Percentiles rank a stretch among this genome's conserved stretches.
Evolutionary conservation across 2,113 vertebrate species (phyloP).

Genomic region (Pteronura brasiliensis): DNA sequence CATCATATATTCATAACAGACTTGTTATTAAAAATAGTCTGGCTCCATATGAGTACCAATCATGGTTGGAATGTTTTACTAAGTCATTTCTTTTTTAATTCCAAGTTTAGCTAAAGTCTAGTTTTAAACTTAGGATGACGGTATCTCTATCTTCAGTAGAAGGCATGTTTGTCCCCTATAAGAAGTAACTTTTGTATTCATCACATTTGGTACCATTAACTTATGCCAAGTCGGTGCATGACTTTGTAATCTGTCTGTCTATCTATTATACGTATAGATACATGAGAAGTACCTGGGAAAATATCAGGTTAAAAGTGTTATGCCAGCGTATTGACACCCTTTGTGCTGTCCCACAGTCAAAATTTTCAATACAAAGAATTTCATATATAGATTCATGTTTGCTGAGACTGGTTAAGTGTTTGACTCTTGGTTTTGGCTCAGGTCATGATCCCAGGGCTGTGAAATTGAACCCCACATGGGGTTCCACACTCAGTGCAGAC

Average conservation of each 20-base stretch:
- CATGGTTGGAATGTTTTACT: neutral
- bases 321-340: neutral
- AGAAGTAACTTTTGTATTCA: neutral
- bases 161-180: neutral
- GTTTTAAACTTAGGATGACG: neutral
- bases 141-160: neutral
- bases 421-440: neutral
- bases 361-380: neutral
- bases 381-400: neutral
- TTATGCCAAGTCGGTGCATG: neutral
- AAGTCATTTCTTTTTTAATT: conserved; percentile 1
- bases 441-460: neutral
- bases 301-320: neutral
- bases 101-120: neutral
- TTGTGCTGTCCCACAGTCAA: neutral
- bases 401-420: neutral
- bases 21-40: conserved; percentile 31
- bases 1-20: conserved; percentile 9
- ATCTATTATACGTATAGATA: neutral
- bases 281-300: neutral
- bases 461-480: neutral
- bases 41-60: conserved; percentile 19
- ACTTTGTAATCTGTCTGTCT: neutral
- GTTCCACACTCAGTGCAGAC: neutral
- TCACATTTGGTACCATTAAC: neutral